A percentile compares a stretch with the other conserved stretches of the same genome.
These are phyloP conservation scores for Drosophila dives DNA, from an alignment of 2,888 invertebrate genomes.

Conservation along the genomic window DNA sequence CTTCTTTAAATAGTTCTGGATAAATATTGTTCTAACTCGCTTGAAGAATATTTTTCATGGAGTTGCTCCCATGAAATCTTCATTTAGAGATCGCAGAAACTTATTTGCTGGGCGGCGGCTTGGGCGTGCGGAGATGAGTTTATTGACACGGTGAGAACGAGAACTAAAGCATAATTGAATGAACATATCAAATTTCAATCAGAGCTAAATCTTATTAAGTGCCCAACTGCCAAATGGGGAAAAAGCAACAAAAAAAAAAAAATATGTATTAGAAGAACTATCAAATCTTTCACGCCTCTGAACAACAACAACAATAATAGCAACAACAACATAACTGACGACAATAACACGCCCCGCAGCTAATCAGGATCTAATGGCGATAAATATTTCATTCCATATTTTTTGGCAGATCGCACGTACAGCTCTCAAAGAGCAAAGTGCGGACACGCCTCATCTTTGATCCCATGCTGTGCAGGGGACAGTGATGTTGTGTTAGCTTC, in stretches of 20 bases:
- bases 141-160: constrained; percentile 64
- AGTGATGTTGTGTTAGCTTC: not conserved
- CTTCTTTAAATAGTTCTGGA: not conserved
- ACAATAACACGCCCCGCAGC: constrained; percentile 73
- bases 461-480: not conserved
- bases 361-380: constrained; percentile 80
- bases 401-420: constrained; percentile 51
- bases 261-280: constrained; percentile 4
- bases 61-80: constrained; percentile 10
- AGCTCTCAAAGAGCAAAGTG: constrained; percentile 16
- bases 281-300: constrained; percentile 24
- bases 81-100: constrained; percentile 5
- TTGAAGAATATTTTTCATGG: not conserved
- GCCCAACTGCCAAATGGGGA: constrained; percentile 32
- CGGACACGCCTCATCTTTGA: constrained; percentile 53
- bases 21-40: not conserved
- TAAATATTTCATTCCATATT: constrained; percentile 77
- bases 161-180: constrained; percentile 64
- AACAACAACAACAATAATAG: constrained; percentile 11
- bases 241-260: constrained; percentile 2
- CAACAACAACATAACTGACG: constrained; percentile 16
- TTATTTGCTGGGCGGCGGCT: constrained; percentile 28
- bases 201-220: constrained; percentile 72
- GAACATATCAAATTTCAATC: constrained; percentile 78
- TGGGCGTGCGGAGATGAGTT: constrained; percentile 41